Evolutionary conservation across 2,797 vertebrate species (phyloP).

Genomic region (Acanthornis magna): DNA sequence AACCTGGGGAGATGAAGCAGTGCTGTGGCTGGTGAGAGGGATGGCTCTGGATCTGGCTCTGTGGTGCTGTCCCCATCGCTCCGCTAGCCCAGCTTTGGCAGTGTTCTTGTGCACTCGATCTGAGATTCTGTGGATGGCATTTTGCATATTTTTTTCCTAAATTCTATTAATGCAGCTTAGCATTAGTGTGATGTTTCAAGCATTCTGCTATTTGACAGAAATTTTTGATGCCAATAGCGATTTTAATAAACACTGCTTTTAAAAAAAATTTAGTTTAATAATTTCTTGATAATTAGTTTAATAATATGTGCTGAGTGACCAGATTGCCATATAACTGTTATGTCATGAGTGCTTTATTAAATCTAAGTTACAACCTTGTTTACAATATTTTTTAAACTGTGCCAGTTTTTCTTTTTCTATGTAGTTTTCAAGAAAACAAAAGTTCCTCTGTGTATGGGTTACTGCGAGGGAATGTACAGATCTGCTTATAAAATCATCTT

Average conservation of each 20-base stretch:
- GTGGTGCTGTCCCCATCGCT: neutral
- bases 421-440: neutral
- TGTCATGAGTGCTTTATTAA: neutral
- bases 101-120: fast-evolving
- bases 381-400: neutral
- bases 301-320: neutral
- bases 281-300: neutral
- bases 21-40: neutral
- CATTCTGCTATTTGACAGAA: neutral
- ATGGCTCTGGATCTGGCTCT: neutral
- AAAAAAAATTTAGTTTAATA: neutral
- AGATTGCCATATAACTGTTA: neutral
- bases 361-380: neutral
- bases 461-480: neutral
- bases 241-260: neutral
- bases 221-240: neutral
- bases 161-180: neutral
- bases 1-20: neutral
- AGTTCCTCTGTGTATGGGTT: neutral
- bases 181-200: neutral
- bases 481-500: neutral
- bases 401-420: neutral
- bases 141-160: neutral
- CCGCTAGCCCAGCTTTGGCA: fast-evolving
- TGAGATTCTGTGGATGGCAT: neutral